phyloP scores from a whole-genome alignment of 2,113 vertebrate genomes.

The Peucedramus taeniatus region DNA sequence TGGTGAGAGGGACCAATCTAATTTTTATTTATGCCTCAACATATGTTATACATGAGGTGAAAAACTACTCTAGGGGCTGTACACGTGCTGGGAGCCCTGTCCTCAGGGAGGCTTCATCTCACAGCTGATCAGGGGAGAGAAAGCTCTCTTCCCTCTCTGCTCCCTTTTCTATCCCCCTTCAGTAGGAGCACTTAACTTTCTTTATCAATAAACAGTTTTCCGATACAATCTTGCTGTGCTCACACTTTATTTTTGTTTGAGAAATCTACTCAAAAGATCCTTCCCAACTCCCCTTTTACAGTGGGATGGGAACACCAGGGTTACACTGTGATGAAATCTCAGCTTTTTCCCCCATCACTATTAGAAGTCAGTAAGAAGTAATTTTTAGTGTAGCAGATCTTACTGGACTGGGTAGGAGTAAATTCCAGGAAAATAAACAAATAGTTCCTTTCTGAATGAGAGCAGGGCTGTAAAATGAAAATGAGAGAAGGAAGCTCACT shows the following conservation, averaged over 20 bases:
- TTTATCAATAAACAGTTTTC: not conserved
- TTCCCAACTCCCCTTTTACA: not conserved
- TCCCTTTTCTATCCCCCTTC: not conserved
- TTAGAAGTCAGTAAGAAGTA: not conserved
- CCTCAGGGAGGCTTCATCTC: not conserved
- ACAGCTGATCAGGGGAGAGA: not conserved
- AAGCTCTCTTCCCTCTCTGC: not conserved
- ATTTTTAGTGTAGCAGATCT: not conserved
- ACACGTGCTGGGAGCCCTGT: not conserved
- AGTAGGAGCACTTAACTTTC: not conserved
- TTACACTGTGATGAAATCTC: not conserved
- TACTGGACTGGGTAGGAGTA: not conserved
- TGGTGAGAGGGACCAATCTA: not conserved
- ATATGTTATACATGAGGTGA: not conserved
- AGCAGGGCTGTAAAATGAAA: not conserved
- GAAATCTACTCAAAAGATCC: not conserved
- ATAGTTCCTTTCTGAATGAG: not conserved
- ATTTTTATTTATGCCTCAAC: not conserved
- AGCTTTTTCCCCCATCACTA: not conserved
- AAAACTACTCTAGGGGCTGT: not conserved
- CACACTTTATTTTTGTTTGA: accelerated
- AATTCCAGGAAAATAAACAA: not conserved
- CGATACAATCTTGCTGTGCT: accelerated
- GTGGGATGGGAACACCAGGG: not conserved
- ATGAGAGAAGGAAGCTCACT: not conserved